A percentile compares a stretch with the other conserved stretches of the same genome.
Conservation (phyloP, 2,888 invertebrate species). For the Acleris cristana region DNA sequence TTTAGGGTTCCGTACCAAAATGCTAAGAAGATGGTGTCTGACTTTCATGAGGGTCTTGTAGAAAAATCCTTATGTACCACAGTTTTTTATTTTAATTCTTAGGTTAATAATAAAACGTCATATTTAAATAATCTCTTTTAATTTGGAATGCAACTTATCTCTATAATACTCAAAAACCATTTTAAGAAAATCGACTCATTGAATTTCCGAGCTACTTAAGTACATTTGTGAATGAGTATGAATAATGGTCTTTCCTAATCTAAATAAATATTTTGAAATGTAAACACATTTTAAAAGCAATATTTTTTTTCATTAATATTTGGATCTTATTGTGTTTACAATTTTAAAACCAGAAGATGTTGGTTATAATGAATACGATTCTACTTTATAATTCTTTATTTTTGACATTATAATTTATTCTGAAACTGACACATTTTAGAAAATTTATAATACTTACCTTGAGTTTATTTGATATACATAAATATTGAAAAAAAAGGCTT, state of each 20-base stretch:
- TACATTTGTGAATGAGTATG: slow-evolving; percentile 33
- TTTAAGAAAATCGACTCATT: slow-evolving; percentile 28
- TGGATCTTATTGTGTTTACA: too few relatives aligned
- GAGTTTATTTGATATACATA: too few relatives aligned
- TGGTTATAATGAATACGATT: too few relatives aligned
- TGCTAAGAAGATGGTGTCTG: too few relatives aligned
- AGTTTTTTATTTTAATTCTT: background rate
- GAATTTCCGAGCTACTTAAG: slow-evolving; percentile 37
- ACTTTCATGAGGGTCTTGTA: background rate
- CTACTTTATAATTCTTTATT: too few relatives aligned
- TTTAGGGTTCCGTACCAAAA: too few relatives aligned
- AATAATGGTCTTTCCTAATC: slow-evolving; percentile 31
- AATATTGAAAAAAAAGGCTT: too few relatives aligned
- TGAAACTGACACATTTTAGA: too few relatives aligned
- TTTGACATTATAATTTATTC: too few relatives aligned
- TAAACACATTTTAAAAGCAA: background rate
- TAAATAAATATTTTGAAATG: slow-evolving; percentile 25
- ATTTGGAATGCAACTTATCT: slow-evolving; percentile 40
- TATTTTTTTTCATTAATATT: too few relatives aligned
- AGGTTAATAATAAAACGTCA: slow-evolving; percentile 13
- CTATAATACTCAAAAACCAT: slow-evolving; percentile 59
- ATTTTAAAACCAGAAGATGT: too few relatives aligned
- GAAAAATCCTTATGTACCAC: background rate
- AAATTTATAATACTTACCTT: too few relatives aligned
- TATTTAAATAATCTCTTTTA: slow-evolving; percentile 7